Conservation (phyloP, 2,888 invertebrate species). For the Leistus spinibarbis region DNA sequence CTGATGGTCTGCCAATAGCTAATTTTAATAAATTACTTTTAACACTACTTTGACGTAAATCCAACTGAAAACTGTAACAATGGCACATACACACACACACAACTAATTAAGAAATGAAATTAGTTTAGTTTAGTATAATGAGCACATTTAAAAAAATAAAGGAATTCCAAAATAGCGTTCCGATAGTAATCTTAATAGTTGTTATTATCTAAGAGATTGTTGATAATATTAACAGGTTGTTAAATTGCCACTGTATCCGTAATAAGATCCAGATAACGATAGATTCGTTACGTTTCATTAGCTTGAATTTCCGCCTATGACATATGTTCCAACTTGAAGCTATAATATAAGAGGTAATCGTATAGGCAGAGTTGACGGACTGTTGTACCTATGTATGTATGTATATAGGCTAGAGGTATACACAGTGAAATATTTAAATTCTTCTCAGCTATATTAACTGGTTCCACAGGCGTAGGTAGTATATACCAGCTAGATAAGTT, state of each 20-base stretch:
- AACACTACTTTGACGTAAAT: no score
- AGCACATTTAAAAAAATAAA: neutral
- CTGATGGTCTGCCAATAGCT: no score
- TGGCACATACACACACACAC: no score
- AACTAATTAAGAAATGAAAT: no score
- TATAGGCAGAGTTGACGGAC: neutral
- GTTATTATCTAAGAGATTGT: neutral
- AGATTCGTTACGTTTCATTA: neutral
- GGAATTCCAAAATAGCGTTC: neutral
- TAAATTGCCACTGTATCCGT: neutral
- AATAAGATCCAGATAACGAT: neutral
- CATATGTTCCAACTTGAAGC: no score
- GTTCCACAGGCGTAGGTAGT: neutral
- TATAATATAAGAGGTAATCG: no score
- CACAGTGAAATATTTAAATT: neutral
- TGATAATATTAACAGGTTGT: neutral
- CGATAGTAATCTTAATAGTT: neutral
- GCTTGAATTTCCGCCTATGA: neutral
- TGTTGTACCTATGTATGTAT: neutral
- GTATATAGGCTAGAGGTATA: no score
- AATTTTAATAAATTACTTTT: no score
- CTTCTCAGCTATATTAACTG: neutral
- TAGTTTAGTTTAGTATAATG: neutral
- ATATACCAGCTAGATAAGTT: neutral
- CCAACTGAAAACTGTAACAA: no score